A percentile compares a stretch with the other conserved stretches of the same genome.
phyloP scores from a whole-genome alignment of 1,140 invertebrate species.

The Panagrolaimus sp. region DNA sequence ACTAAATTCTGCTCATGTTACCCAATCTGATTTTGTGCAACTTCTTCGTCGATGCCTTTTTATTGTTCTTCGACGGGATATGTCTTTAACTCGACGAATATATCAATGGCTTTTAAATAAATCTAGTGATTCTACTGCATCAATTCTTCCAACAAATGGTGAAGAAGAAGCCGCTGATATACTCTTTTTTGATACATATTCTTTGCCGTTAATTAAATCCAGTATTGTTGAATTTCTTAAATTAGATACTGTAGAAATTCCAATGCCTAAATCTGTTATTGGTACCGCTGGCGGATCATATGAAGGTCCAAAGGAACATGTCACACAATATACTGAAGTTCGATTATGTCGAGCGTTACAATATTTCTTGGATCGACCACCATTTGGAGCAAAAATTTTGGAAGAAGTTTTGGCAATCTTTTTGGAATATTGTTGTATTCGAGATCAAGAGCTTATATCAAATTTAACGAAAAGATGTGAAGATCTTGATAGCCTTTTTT shows the following conservation, averaged over 20 bases:
- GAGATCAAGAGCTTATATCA: not conserved
- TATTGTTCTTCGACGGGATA: conserved; percentile 79
- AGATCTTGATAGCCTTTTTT: conserved; percentile 1
- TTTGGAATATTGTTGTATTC: conserved; percentile 66
- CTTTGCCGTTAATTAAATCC: conserved; percentile 65
- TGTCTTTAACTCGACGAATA: conserved; percentile 76
- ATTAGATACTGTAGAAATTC: conserved; percentile 54
- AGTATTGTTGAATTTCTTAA: conserved; percentile 63
- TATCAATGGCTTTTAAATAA: conserved; percentile 55
- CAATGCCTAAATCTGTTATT: conserved; percentile 10
- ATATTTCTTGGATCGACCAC: conserved; percentile 79
- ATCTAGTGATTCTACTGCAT: conserved; percentile 37
- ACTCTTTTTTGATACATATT: conserved; percentile 71
- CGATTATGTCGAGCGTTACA: conserved; percentile 75
- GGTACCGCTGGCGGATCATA: conserved; percentile 16
- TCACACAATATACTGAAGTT: conserved; percentile 55
- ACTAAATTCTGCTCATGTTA: conserved; percentile 74
- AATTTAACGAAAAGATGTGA: not conserved
- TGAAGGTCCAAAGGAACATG: conserved; percentile 28
- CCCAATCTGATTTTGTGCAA: conserved; percentile 70
- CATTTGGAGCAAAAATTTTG: conserved; percentile 77
- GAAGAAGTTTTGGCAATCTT: conserved; percentile 80
- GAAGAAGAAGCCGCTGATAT: conserved; percentile 55
- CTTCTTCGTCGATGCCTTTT: conserved; percentile 74
- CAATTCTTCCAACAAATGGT: conserved; percentile 42